Percentiles rank a stretch among this genome's conserved stretches.
Conservation (phyloP, 2,888 invertebrate species). For the Chrysopilus asiliformis region DNA sequence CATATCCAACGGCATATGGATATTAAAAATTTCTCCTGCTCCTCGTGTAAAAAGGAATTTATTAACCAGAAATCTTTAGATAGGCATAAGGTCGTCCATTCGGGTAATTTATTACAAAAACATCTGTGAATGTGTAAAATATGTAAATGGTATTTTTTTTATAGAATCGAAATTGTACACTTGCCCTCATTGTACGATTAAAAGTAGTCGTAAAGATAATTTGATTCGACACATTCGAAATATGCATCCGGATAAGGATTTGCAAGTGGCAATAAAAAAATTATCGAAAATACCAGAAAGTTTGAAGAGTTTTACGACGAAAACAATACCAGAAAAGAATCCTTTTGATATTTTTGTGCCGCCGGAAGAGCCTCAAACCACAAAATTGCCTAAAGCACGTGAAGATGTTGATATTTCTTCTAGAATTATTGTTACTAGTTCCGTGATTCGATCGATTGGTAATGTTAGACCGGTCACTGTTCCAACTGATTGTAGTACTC, state of each 20-base stretch:
- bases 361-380: conserved; percentile 20
- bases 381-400: conserved; percentile 2
- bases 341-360: too few relatives aligned
- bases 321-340: not conserved
- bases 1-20: conserved; percentile 43
- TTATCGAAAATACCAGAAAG: conserved; percentile 1
- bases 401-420: not conserved
- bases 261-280: conserved; percentile 14
- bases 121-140: too few relatives aligned
- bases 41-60: conserved; percentile 52
- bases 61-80: conserved; percentile 53
- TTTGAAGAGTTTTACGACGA: not conserved
- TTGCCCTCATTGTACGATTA: conserved; percentile 55
- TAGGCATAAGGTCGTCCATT: conserved; percentile 54
- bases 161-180: conserved; percentile 54
- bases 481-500: conserved; percentile 12
- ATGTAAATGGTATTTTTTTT: too few relatives aligned
- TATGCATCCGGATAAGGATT: conserved; percentile 45
- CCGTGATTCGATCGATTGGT: conserved; percentile 31
- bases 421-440: conserved; percentile 21
- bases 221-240: conserved; percentile 61
- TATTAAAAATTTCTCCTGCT: conserved; percentile 45
- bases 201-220: conserved; percentile 65
- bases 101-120: too few relatives aligned
- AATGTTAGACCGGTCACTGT: conserved; percentile 28